These are phyloP conservation scores for Ommatoiulus sabulosus DNA, from an alignment of 2,888 invertebrate species.

Conservation along the genomic window DNA sequence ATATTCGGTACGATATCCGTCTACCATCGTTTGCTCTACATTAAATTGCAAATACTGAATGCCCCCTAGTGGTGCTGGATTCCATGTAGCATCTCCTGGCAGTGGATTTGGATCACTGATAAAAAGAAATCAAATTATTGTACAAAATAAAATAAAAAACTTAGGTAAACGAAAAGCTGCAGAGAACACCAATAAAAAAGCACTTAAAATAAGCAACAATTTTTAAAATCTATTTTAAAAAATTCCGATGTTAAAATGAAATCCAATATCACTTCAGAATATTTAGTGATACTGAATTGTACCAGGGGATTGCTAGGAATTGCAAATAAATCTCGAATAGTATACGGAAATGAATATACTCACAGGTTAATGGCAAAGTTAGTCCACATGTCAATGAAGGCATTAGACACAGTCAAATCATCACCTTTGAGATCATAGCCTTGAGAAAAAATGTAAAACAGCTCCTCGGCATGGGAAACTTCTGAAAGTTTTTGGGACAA, in stretches of 20 bases:
- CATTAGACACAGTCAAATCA: conserved; percentile 36
- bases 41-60: not conserved
- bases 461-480: not conserved
- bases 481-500: not conserved
- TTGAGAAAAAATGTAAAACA: conserved; percentile 22
- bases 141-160: not conserved
- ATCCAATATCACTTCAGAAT: too few relatives aligned
- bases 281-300: too few relatives aligned
- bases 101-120: conserved; percentile 11
- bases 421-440: not conserved
- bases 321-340: too few relatives aligned
- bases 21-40: not conserved
- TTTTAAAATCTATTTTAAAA: too few relatives aligned
- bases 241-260: too few relatives aligned
- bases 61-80: too few relatives aligned
- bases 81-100: not conserved
- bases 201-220: too few relatives aligned
- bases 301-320: too few relatives aligned
- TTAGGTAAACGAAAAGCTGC: too few relatives aligned
- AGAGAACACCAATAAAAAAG: too few relatives aligned
- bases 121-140: conserved; percentile 27
- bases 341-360: not conserved
- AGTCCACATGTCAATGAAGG: conserved; percentile 35
- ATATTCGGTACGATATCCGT: conserved; percentile 63
- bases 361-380: conserved; percentile 49